Conservation (phyloP, 2,888 invertebrate genomes). For the Thereva nobilitata region DNA sequence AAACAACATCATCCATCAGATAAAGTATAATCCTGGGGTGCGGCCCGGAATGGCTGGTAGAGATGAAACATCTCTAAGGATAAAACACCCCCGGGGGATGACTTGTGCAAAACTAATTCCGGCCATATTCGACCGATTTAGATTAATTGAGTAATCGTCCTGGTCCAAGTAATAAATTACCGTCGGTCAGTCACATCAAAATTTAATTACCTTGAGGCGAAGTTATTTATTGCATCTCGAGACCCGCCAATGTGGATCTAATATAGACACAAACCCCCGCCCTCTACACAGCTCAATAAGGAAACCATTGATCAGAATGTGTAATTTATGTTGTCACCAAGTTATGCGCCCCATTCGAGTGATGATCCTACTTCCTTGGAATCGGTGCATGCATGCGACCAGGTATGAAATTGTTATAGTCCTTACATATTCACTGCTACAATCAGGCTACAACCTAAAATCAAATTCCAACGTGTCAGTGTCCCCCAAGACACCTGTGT, state of each 20-base stretch:
- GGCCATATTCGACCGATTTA: background rate
- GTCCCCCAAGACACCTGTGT: no score
- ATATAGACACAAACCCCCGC: constrained; percentile 26
- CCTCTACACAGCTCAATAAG: background rate
- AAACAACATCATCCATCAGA: no score
- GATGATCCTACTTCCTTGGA: constrained; percentile 2
- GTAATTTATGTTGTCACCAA: constrained; percentile 32
- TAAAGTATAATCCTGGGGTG: no score
- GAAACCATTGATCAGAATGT: constrained; percentile 24
- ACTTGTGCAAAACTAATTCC: no score
- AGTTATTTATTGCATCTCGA: constrained; percentile 24
- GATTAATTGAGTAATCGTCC: constrained; percentile 27
- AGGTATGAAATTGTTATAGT: no score
- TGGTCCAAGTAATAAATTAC: constrained; percentile 14
- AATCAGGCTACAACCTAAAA: no score
- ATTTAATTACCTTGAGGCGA: constrained; percentile 31
- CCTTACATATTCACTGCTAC: no score
- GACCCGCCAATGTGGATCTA: constrained; percentile 8
- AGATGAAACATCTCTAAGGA: no score
- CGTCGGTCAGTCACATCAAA: constrained; percentile 23
- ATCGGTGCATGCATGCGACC: no score
- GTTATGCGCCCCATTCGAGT: constrained; percentile 6
- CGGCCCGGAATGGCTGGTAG: no score
- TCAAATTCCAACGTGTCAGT: no score
- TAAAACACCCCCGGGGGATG: no score